These are phyloP conservation scores for Blomia tropicalis DNA, from an alignment of 2,888 invertebrate genomes.

Conservation along the genomic window DNA sequence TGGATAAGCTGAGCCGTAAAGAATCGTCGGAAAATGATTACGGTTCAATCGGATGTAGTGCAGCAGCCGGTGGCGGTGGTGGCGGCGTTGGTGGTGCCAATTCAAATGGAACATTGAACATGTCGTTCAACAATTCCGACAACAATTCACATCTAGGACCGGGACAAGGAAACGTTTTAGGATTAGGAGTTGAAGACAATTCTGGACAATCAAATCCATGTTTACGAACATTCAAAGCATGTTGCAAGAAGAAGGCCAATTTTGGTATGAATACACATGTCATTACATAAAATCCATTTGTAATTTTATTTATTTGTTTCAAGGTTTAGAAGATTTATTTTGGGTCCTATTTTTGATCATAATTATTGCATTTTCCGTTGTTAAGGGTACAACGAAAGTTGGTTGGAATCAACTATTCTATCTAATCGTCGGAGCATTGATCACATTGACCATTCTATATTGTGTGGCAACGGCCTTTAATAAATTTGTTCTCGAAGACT, in stretches of 20 bases:
- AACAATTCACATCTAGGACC: neutral
- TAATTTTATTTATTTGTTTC: neutral
- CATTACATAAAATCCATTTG: neutral
- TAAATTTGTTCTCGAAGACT: constrained; percentile 19
- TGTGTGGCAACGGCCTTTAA: constrained; percentile 10
- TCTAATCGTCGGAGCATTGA: constrained; percentile 6
- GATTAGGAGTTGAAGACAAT: neutral
- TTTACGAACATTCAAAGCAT: constrained; percentile 14
- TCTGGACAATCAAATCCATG: neutral
- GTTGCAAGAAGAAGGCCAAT: constrained; percentile 20
- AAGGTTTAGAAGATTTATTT: constrained; percentile 21
- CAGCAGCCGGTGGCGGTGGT: neutral
- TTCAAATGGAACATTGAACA: constrained; percentile 1
- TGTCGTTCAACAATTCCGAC: neutral
- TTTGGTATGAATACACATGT: constrained; percentile 11
- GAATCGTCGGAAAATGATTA: constrained; percentile 3
- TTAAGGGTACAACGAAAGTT: constrained; percentile 13
- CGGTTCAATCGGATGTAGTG: neutral
- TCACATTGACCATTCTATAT: constrained; percentile 5
- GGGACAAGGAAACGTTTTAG: no score
- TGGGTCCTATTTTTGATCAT: constrained; percentile 19
- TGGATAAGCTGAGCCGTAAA: neutral
- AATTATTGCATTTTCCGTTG: constrained; percentile 7
- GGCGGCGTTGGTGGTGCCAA: neutral
- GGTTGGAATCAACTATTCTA: constrained; percentile 14